A percentile compares a stretch with the other conserved stretches of the same genome.
Conservation (phyloP, 1,140 invertebrate genomes). For the Drosophila littoralis region DNA sequence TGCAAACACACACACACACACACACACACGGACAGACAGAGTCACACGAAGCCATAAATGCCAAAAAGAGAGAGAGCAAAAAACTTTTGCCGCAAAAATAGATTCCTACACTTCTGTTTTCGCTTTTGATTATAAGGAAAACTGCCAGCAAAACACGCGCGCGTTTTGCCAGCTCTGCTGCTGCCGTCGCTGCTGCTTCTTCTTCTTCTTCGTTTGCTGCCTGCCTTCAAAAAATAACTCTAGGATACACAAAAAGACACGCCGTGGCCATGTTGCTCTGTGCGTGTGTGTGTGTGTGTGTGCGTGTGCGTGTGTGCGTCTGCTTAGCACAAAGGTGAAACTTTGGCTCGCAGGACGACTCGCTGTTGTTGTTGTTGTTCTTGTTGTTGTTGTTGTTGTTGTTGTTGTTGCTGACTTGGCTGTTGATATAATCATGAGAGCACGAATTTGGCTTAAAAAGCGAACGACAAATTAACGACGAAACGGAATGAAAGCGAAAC, state of each 20-base stretch:
- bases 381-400: slow-evolving; percentile 25
- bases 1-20: slow-evolving; percentile 15
- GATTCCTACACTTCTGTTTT: slow-evolving; percentile 44
- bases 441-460: slow-evolving; percentile 71
- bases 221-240: slow-evolving; percentile 76
- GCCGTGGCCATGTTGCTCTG: slow-evolving; percentile 49
- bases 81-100: slow-evolving; percentile 53
- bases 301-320: slow-evolving; percentile 33
- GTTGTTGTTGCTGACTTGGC: slow-evolving; percentile 17
- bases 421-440: slow-evolving; percentile 63
- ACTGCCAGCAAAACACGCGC: slow-evolving; percentile 40
- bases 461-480: slow-evolving; percentile 70
- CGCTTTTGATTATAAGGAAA: slow-evolving; percentile 11
- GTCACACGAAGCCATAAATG: slow-evolving; percentile 36
- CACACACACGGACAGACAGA: neutral
- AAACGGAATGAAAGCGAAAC: slow-evolving; percentile 47
- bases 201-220: slow-evolving; percentile 34
- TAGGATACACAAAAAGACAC: slow-evolving; percentile 81
- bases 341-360: slow-evolving; percentile 59
- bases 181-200: slow-evolving; percentile 35
- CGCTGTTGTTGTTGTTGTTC: slow-evolving; percentile 37
- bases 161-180: slow-evolving; percentile 31
- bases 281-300: slow-evolving; percentile 14
- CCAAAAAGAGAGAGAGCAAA: slow-evolving; percentile 27
- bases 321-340: slow-evolving; percentile 68